Evolutionary conservation across 30 jellyfish, hydroid and myxozoan genomes (phyloP), one percentile per base, ranked within the genome.

Genomic region (Rhopilema esculentum): DNA sequence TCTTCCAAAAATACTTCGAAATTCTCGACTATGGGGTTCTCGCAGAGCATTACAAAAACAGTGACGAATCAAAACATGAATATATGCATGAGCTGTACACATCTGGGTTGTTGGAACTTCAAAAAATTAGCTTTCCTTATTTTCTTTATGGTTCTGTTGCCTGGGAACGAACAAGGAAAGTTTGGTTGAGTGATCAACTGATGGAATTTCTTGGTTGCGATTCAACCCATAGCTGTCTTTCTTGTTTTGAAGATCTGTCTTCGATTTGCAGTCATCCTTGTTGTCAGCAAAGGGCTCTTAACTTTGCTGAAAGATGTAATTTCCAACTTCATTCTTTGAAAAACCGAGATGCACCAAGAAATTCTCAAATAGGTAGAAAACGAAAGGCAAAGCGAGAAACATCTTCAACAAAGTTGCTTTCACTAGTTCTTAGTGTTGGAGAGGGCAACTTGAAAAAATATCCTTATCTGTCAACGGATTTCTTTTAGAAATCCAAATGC

Each of bases 81-180:
- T 27, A 20, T 12, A 33, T 75, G 72, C 71, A 32, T 33, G 49
- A 66, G 49, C 29, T n/a, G 20, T 75, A 30, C 27, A 16, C 27
- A 1, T 17, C 18, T 1, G 72, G 72, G 20, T 17, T 75, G 31
- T n/a, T 20, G 49, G 72, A 75, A 0, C 31, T 75, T n/a, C 4
- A 75, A 67, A 20, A 49, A 27, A 62, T 67, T 49, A 67, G 85
- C 30, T 33, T 75, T 26, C 71, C 85, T 8, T 18, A 25, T 18
- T 74, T 74, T 74, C 49, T 74, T 8, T 30, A 74, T 26, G 85
- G 69, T 21, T 15, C 71, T 4, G 31, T 74, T 9, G 72, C 69
- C 4, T 74, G 85, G 85, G 85, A 72, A 29, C 23, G 83, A 21
- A 72, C 29, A 29, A 27, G 66, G 28, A 72, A 29, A 29, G 28